A percentile compares a stretch with the other conserved stretches of the same genome.
Evolutionary conservation across 2,113 vertebrate species (phyloP).

Genomic region (Puntigrus tetrazona): DNA sequence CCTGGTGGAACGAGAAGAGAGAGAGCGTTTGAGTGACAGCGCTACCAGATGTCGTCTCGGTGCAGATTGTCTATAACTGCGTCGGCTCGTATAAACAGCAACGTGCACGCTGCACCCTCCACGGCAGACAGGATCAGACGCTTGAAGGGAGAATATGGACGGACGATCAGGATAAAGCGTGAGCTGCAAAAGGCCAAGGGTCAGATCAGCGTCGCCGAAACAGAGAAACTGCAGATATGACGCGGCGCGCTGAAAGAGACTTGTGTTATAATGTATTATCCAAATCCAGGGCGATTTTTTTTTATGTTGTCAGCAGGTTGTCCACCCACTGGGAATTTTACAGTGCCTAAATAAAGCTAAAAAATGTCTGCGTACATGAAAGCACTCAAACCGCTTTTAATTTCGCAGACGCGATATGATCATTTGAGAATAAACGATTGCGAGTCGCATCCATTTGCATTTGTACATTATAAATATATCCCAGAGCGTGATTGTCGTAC

Average conservation of each 20-base stretch:
- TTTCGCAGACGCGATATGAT: neutral
- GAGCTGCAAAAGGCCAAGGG: neutral
- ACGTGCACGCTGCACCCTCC: constrained; percentile 26
- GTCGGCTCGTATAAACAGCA: constrained; percentile 50
- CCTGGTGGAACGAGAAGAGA: constrained; percentile 55
- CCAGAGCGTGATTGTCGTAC: neutral
- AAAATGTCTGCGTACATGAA: neutral
- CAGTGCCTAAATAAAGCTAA: neutral
- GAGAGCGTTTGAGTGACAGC: constrained; percentile 53
- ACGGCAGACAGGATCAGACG: neutral
- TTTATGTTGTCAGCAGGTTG: constrained; percentile 10
- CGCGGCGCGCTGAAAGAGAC: neutral
- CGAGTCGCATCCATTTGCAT: neutral
- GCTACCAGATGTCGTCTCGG: constrained; percentile 52
- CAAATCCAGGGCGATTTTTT: neutral
- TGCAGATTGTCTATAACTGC: constrained; percentile 49
- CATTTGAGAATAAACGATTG: neutral
- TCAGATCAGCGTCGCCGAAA: neutral
- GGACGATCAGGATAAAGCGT: neutral
- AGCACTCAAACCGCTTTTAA: constrained; percentile 1
- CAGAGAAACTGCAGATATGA: neutral
- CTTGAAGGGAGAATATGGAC: constrained; percentile 4
- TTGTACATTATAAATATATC: neutral
- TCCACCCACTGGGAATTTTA: neutral
- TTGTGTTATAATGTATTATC: neutral